Evolutionary conservation across 2,888 invertebrate species (phyloP), one percentile per base, ranked within the genome.

Genomic region (Calameuta pallipes): DNA sequence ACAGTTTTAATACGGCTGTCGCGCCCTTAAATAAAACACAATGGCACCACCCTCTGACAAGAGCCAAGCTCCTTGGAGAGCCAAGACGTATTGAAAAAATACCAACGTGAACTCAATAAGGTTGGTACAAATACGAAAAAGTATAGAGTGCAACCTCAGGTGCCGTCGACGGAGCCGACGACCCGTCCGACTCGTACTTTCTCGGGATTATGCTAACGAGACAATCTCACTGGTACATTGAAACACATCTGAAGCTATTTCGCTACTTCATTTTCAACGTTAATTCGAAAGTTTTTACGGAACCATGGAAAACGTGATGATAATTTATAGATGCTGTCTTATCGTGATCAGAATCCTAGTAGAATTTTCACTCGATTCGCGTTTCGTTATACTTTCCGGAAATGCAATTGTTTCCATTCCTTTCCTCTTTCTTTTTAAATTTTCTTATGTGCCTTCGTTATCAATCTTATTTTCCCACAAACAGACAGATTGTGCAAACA

Each of bases 201-300:
- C 85, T 84, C 81, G 82, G 85, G 88, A 89, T 89, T 89, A 89
- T 89, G 89, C 87, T 89, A 89, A 89, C 87, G 85, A 88, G 86
- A 85, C 85, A 85, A 88, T 85, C 85, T 85, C 82, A 78, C 78
- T 78, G 82, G 81, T 83, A 79, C 82, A 77, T 80, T 80, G 76
- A 79, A 69, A 76, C 69, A 76, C 76, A 76, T 76, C 79, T 69
- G 79, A 70, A 76, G 74, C 73, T 73, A 34, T 76, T 13, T 30
- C 76, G 68, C 35, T 77, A 34, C 34, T 69, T 41, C 56, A 56
- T 73, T 73, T 74, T 68, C n/a, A 33, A 15, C 69, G 69, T 74
- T 74, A 74, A 74, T 74, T 74, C 11, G 23, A 23, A 34, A 33
- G 36, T 34, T 74, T 34, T 74, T 34, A 30, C 30, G 71, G 30